Evolutionary conservation across 2,797 vertebrate genomes (phyloP).

Genomic region (Chelidonichthys spinosus): DNA sequence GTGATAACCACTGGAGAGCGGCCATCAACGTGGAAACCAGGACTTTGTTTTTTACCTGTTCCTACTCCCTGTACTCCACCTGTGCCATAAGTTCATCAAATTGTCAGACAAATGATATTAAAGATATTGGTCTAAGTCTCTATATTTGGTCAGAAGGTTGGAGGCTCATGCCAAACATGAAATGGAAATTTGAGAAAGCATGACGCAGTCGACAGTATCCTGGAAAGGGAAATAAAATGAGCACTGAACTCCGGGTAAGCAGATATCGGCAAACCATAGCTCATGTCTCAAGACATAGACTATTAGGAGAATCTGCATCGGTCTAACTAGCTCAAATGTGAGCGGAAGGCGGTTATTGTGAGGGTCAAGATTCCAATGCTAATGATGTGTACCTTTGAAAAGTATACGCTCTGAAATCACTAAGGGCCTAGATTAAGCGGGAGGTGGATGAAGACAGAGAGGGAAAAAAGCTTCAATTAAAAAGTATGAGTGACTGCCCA

Average conservation of each 20-base stretch:
- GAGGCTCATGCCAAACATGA: slow-evolving; percentile 5
- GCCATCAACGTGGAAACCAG: slow-evolving; percentile 51
- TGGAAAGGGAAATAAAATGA: slow-evolving; percentile 24
- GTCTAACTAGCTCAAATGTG: slow-evolving; percentile 51
- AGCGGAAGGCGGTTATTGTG: slow-evolving; percentile 59
- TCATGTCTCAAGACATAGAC: slow-evolving; percentile 32
- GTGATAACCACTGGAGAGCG: slow-evolving; percentile 56
- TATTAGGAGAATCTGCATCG: slow-evolving; percentile 53
- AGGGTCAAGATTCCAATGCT: slow-evolving; percentile 66
- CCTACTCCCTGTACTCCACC: slow-evolving; percentile 26
- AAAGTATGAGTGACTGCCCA: slow-evolving; percentile 75
- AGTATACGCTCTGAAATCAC: slow-evolving; percentile 71
- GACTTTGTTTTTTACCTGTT: slow-evolving; percentile 38
- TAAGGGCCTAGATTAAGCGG: slow-evolving; percentile 50
- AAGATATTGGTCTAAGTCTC: background rate
- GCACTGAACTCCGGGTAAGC: slow-evolving; percentile 1
- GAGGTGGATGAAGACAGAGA: slow-evolving; percentile 55
- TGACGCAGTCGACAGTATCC: background rate
- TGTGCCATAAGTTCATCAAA: slow-evolving; percentile 1
- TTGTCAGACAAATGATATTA: slow-evolving; percentile 26
- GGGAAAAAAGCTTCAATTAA: slow-evolving; percentile 74
- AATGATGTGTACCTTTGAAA: slow-evolving; percentile 79
- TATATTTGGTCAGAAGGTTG: background rate
- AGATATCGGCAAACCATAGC: slow-evolving; percentile 38
- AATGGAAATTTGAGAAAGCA: slow-evolving; percentile 22